Evolutionary conservation across 2,113 vertebrate species (phyloP).

Genomic region (Odontophorus gujanensis): DNA sequence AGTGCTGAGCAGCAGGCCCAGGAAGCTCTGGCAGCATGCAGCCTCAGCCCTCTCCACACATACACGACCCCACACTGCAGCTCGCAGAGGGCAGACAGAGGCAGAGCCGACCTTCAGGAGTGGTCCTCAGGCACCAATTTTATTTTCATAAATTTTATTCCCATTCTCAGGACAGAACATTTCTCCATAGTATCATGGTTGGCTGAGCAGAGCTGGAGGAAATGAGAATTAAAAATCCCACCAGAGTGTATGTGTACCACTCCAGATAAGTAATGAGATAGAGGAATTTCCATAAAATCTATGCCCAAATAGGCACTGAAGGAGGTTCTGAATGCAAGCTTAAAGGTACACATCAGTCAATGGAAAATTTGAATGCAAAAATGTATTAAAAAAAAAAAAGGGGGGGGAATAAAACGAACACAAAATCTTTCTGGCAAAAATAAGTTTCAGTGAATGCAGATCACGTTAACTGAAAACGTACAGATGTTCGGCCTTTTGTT

Average conservation of each 20-base stretch:
- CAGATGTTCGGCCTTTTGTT: not conserved
- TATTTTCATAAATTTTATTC: constrained; percentile 7
- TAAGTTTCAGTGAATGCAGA: not conserved
- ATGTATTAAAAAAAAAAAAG: accelerated
- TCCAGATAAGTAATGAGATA: not conserved
- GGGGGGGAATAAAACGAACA: not conserved
- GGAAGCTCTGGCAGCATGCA: not conserved
- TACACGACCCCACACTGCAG: not conserved
- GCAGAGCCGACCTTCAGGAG: not conserved
- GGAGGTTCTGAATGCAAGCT: not conserved
- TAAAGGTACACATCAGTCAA: not conserved
- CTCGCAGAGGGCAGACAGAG: not conserved
- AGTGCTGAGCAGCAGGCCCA: not conserved
- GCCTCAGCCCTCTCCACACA: not conserved
- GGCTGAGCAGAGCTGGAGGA: constrained; percentile 3
- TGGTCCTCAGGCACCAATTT: not conserved
- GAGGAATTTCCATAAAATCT: not conserved
- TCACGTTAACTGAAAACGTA: not conserved
- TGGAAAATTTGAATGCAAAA: not conserved
- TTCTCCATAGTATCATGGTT: not conserved
- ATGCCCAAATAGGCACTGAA: not conserved
- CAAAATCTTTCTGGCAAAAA: not conserved
- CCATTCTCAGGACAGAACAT: constrained; percentile 10
- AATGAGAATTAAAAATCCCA: not conserved
- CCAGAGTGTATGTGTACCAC: not conserved